Evolutionary conservation across 2,888 invertebrate genomes (phyloP), one percentile per base, ranked within the genome.

Genomic region (Antitype chi): DNA sequence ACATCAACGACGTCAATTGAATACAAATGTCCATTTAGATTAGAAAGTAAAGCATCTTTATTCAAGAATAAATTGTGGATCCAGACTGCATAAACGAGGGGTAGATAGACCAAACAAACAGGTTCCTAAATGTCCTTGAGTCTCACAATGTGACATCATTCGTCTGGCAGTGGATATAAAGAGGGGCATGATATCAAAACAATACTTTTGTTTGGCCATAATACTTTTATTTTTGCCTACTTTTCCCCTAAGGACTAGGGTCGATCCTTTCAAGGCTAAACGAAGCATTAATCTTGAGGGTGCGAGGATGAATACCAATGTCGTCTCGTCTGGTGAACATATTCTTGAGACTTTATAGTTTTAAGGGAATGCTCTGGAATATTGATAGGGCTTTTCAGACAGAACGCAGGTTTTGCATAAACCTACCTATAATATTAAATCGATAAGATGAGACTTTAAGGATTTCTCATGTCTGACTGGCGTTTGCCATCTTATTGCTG

Each of bases 101-200:
- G 72, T 53, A 13, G 23, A 17, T 20, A n/a, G n/a, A n/a, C n/a
- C n/a, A n/a, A n/a, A n/a, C n/a, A 23, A 68, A 79, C 68, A 59
- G 72, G 70, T 75, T 63, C 43, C n/a, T 2, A 47, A 69, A 74
- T 59, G 60, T 70, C 80, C 74, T 72, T 80, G 72, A 59, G 62
- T 60, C 28, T 62, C 59, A 52, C n/a, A 53, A n/a, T 49, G n/a
- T 82, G 79, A 83, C 76, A 52, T 86, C 80, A 80, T 70, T 23
- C 7, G 84, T 71, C 79, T 86, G 80, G 49, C 63, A 15, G 17
- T 5, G n/a, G 60, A 28, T 25, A 20, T 28, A 74, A 64, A 66
- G 70, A 70, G 67, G 76, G 69, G 67, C 13, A n/a, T 32, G 63
- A 59, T 15, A 70, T 71, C 60, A 73, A 73, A 79, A 74, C 69